Base-by-base conservation (phyloP, 2,888 invertebrate species). In the Lochmaea crataegi region DNA sequence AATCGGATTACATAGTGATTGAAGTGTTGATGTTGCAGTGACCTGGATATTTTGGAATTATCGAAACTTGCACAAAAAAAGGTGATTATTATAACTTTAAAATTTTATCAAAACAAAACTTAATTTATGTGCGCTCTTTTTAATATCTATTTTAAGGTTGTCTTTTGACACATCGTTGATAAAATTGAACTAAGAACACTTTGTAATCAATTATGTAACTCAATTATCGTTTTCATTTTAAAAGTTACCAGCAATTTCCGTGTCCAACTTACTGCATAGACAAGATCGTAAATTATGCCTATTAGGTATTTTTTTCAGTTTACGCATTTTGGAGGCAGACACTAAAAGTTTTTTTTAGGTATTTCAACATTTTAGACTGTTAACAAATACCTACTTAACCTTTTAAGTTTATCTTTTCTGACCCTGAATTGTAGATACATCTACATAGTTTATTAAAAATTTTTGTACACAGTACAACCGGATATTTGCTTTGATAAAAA, bases 11-110 rank as follows among this genome's bases (percentile, higher is more conserved):
- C 65, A 72, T 73, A 74, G 76, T 76, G 74, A 64, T 70, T 73
- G 58, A 61, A 67, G 76, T 75, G 75, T 68, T 64, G 73, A 75
- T 76, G 76, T 75, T 75, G 75, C 72, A 69, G 75, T 76, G 73
- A 73, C 73, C 76, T 73, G 76, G 72, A 76, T 76, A 73, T 65
- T 61, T 75, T 65, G 75, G 76, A 73, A 72, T 74, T 68, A 68
- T 71, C 68, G 18, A 5, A 65, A 68, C 51, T 66, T 45, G 56
- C 32, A 57, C 61, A 64, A 65, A 68, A n/a, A 65, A 74, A 76
- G 76, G 76, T 76, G 60, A 74, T 74, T n/a, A n/a, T n/a, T n/a
- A 56, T 53, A 32, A 66, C 68, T 22, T 42, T 53, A 56, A 66
- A 18, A 14, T 26, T 16, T 6, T 9, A 41, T 26, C 2, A 63